Evolutionary conservation across 2,113 vertebrate species (phyloP), one percentile per base, ranked within the genome.

Genomic region (Galbula dea): DNA sequence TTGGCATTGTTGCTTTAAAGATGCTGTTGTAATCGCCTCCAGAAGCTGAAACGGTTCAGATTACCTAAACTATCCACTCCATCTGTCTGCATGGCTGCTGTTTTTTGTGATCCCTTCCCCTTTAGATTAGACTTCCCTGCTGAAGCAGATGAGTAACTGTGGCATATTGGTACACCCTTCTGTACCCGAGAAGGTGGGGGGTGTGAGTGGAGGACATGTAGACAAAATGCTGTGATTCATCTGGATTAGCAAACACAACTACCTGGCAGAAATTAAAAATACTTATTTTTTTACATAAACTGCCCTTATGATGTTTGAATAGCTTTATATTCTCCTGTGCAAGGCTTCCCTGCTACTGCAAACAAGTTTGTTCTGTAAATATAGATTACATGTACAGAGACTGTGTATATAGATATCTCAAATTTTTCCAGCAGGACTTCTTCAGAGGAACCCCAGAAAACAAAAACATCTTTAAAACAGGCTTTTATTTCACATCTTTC

Each of bases 71-170:
- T 2, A 1, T 6, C 27, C 49, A 22, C 19, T 65, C 27, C 32
- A 46, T 30, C 37, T 77, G 12, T 30, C 12, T 0, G 0, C 0
- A 0, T 22, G 48, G 26, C n/a, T 83, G 58, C 39, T 74, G 34
- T 4, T 15, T 69, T 34, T 54, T 2, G 1, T 63, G 46, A 72
- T 39, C 14, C 4, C 11, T 67, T 23, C 34, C 36, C 19, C 46
- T 45, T 36, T 32, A 16, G 49, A 3, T 12, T 19, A 72, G 55
- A 15, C 0, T 63, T 54, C 30, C 11, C 32, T 59, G 27, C 29
- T 54, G 81, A 63, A 58, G 54, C 12, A 27, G n/a, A 18, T 32
- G 4, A 52, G 15, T 30, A 55, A 62, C 48, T 30, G 11, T 32
- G 19, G 10, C 3, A 13, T 26, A 1, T 18, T 26, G 15, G 61